Evolutionary conservation across 2,113 vertebrate species (phyloP).

Genomic region (Cochlearius cochlearius): DNA sequence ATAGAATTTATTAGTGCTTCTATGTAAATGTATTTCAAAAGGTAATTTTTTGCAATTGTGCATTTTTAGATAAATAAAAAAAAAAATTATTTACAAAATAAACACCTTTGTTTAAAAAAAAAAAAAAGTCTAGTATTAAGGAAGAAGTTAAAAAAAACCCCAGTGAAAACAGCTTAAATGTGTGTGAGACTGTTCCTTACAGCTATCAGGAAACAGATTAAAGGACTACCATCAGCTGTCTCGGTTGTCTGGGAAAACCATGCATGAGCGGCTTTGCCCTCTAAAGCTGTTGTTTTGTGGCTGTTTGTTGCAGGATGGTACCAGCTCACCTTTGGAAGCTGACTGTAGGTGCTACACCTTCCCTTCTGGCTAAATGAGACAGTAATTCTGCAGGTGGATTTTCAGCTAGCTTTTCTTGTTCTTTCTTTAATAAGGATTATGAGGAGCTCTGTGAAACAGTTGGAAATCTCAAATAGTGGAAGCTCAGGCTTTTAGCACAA

Average conservation of each 20-base stretch:
- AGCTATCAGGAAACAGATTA: rapidly evolving
- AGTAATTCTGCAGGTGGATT: background rate
- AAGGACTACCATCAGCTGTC: no score
- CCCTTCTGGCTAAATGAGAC: background rate
- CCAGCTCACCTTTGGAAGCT: background rate
- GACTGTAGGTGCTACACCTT: background rate
- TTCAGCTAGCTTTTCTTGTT: background rate
- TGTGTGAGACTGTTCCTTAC: background rate
- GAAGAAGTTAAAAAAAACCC: no score
- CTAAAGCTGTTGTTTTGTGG: no score
- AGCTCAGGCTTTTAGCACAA: background rate
- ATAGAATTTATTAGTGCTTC: conserved; percentile 42
- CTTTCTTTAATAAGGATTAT: background rate
- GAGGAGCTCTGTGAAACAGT: background rate
- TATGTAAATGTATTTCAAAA: conserved; percentile 54
- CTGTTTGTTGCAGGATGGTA: background rate
- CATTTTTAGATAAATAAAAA: conserved; percentile 70
- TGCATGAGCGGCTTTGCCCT: rapidly evolving
- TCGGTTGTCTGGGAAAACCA: background rate
- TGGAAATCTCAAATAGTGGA: background rate
- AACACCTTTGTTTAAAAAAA: conserved; percentile 58
- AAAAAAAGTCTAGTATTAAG: background rate
- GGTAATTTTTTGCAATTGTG: conserved; percentile 65
- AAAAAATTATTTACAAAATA: conserved; percentile 57
- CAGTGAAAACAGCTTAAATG: rapidly evolving